phyloP scores from a whole-genome alignment of 2,888 invertebrate species.

The Hololepta plana region DNA sequence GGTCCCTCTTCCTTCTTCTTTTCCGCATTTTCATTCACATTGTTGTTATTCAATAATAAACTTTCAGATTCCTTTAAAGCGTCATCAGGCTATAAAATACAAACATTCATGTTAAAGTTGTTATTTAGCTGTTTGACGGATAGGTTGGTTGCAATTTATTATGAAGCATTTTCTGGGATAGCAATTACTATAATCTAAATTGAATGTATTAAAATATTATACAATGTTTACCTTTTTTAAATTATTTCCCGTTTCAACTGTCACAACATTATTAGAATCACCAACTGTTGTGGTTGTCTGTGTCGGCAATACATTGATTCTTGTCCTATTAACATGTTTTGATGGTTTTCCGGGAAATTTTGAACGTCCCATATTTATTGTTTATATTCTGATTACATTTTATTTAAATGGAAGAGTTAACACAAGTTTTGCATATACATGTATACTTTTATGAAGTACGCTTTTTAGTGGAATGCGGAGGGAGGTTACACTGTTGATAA shows the following conservation, averaged over 20 bases:
- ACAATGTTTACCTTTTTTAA: constrained; percentile 25
- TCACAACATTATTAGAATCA: constrained; percentile 19
- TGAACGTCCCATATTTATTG: constrained; percentile 50
- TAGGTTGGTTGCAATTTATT: neutral
- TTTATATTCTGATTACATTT: too few species aligned
- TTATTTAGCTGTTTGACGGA: neutral
- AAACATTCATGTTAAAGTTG: neutral
- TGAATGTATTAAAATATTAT: neutral
- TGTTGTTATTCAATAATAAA: too few species aligned
- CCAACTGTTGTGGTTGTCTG: constrained; percentile 20
- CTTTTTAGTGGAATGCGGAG: too few species aligned
- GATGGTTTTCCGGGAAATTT: constrained; percentile 80
- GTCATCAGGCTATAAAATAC: constrained; percentile 1
- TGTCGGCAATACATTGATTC: constrained; percentile 57
- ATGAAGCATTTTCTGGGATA: too few species aligned
- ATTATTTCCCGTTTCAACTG: constrained; percentile 21
- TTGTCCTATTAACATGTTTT: constrained; percentile 71
- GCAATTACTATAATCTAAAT: too few species aligned
- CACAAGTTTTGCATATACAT: too few species aligned
- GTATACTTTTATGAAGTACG: too few species aligned
- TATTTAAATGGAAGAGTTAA: too few species aligned
- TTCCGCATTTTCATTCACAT: too few species aligned
- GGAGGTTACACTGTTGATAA: too few species aligned
- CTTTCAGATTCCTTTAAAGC: too few species aligned
- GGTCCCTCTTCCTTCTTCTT: neutral